phyloP scores from a whole-genome alignment of 1,140 invertebrate genomes.

The Liolophura sinensis region DNA sequence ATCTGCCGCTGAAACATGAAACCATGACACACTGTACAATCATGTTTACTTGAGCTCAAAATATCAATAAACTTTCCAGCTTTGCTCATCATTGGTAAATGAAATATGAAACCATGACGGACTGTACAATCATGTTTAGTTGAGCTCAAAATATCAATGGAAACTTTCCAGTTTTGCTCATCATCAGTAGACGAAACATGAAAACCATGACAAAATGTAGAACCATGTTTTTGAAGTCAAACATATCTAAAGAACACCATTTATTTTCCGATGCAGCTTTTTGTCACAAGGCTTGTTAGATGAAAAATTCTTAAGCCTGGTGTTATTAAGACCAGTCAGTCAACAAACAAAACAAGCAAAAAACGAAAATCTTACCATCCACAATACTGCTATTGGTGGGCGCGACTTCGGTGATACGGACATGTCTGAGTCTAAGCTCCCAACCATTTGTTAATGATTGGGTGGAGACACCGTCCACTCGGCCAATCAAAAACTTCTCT shows the following conservation, averaged over 20 bases:
- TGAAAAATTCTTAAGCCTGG: too few species aligned
- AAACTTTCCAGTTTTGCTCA: slow-evolving; percentile 21
- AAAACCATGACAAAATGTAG: too few species aligned
- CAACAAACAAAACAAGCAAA: not conserved
- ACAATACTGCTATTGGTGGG: slow-evolving; percentile 23
- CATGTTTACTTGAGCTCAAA: too few species aligned
- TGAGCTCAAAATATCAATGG: slow-evolving; percentile 22
- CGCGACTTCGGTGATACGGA: slow-evolving; percentile 22
- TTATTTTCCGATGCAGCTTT: too few species aligned
- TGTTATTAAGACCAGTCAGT: too few species aligned
- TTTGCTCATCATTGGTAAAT: slow-evolving; percentile 14
- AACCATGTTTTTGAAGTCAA: too few species aligned
- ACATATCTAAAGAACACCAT: too few species aligned
- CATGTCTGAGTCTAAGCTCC: not conserved
- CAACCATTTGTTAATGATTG: not conserved
- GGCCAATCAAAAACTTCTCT: slow-evolving; percentile 9
- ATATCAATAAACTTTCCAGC: too few species aligned
- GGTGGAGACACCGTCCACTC: slow-evolving; percentile 4
- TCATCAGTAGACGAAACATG: too few species aligned
- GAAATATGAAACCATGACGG: not conserved
- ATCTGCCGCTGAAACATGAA: slow-evolving; percentile 1
- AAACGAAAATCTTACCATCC: slow-evolving; percentile 4
- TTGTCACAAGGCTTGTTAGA: too few species aligned
- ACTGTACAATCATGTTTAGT: slow-evolving; percentile 17
- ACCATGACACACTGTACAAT: not conserved